A percentile compares a stretch with the other conserved stretches of the same genome.
These are phyloP conservation scores for Phoeniculus purpureus DNA, from an alignment of 2,797 vertebrate genomes.

Conservation along the genomic window DNA sequence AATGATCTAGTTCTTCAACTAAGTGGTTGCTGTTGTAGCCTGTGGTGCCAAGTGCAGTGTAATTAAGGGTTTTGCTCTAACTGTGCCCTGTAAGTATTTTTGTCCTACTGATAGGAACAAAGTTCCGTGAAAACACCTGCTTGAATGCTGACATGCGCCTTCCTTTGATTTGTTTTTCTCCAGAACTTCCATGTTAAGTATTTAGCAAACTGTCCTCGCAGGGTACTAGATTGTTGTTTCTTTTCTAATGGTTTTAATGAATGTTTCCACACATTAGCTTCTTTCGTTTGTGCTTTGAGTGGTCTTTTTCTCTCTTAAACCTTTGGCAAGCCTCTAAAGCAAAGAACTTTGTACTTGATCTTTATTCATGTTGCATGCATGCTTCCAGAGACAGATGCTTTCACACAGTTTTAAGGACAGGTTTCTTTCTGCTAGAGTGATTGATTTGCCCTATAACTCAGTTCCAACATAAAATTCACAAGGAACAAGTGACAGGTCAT, in stretches of 20 bases:
- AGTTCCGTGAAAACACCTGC: neutral
- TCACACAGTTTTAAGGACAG: neutral
- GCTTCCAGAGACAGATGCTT: neutral
- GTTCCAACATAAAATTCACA: neutral
- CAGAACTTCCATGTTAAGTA: neutral
- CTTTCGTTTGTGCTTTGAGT: neutral
- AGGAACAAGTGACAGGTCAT: neutral
- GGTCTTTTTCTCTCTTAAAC: neutral
- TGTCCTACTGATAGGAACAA: neutral
- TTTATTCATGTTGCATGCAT: neutral
- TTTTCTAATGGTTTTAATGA: neutral
- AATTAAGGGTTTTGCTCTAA: neutral
- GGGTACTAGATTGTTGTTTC: neutral
- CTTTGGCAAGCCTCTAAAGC: neutral
- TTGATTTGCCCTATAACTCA: constrained; percentile 23
- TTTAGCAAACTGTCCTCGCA: neutral
- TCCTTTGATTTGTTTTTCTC: neutral
- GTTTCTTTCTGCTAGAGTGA: neutral
- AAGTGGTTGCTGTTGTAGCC: neutral
- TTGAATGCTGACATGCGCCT: accelerated
- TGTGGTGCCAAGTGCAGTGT: accelerated
- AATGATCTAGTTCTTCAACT: accelerated
- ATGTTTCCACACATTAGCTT: neutral
- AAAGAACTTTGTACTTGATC: neutral
- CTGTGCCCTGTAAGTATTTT: neutral